Percentiles rank a stretch among this genome's conserved stretches.
phyloP scores from a whole-genome alignment of 1,140 invertebrate genomes.

The Drosophila nikananu region DNA sequence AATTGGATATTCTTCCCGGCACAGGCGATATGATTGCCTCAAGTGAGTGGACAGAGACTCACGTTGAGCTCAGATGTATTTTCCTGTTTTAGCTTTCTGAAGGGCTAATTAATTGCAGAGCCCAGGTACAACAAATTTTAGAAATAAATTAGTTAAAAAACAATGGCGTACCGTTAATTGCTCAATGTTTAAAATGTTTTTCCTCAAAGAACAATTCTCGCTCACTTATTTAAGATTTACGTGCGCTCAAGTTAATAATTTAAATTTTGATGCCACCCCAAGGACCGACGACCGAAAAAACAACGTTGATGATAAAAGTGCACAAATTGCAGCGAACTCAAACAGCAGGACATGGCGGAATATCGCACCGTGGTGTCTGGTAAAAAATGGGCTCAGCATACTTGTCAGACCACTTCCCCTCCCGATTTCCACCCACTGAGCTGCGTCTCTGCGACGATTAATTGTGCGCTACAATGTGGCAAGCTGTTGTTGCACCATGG shows the following conservation, averaged over 20 bases:
- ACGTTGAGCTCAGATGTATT: background rate
- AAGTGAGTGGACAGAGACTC: background rate
- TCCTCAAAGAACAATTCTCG: slow-evolving; percentile 23
- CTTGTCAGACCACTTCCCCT: background rate
- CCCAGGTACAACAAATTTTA: background rate
- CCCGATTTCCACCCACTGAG: slow-evolving; percentile 7
- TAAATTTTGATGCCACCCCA: slow-evolving; percentile 66
- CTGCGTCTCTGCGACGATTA: slow-evolving; percentile 68
- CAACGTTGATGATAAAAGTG: slow-evolving; percentile 39
- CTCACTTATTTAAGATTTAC: slow-evolving; percentile 54
- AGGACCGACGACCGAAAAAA: slow-evolving; percentile 44
- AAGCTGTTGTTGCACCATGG: slow-evolving; percentile 50
- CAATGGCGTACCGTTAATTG: slow-evolving; percentile 21
- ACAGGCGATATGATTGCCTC: slow-evolving; percentile 8
- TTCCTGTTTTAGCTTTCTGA: background rate
- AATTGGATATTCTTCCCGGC: slow-evolving; percentile 40
- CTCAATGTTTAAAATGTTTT: background rate
- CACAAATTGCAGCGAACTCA: slow-evolving; percentile 41
- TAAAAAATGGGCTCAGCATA: slow-evolving; percentile 34
- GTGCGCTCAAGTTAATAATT: slow-evolving; percentile 65
- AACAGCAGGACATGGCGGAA: slow-evolving; percentile 31
- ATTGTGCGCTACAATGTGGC: slow-evolving; percentile 80
- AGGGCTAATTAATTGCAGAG: background rate
- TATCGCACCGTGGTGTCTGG: slow-evolving; percentile 7
- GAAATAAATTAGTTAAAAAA: background rate